phyloP scores from a whole-genome alignment of 2,888 invertebrate species.

The Minunthozetes semirufus region DNA sequence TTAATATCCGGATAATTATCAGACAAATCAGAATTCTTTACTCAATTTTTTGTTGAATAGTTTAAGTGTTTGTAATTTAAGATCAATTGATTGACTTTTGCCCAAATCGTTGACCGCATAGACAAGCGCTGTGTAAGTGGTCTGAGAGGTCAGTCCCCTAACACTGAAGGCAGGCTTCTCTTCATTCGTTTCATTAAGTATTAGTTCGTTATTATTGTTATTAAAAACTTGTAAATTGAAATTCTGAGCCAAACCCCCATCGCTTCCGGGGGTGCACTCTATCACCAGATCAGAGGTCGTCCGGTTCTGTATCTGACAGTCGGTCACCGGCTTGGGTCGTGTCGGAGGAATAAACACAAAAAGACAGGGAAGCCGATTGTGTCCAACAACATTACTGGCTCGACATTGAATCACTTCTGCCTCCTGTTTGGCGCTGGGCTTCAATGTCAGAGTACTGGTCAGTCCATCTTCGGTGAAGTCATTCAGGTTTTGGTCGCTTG shows the following conservation, averaged over 20 bases:
- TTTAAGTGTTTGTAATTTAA: conserved; percentile 11
- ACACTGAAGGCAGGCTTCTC: background rate
- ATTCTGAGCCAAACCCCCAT: conserved; percentile 19
- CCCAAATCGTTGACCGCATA: background rate
- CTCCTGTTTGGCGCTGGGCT: background rate
- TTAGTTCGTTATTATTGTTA: conserved; percentile 8
- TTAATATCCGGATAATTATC: background rate
- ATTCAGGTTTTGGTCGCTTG: background rate
- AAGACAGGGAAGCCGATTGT: background rate
- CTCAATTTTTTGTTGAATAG: background rate
- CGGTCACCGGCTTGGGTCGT: background rate
- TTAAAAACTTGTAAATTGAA: conserved; percentile 21
- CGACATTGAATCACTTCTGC: background rate
- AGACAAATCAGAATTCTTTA: background rate
- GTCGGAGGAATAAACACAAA: background rate
- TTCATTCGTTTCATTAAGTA: background rate
- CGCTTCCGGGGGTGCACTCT: conserved; percentile 21
- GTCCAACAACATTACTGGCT: conserved; percentile 1
- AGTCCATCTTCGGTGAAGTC: background rate
- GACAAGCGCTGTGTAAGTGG: background rate
- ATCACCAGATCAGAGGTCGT: background rate
- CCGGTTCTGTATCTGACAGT: background rate
- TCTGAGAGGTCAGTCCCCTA: background rate
- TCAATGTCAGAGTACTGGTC: conserved; percentile 6
- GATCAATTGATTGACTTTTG: background rate